Percentiles rank a stretch among this genome's conserved stretches.
Conservation (phyloP, 1,140 invertebrate species). For the Calephelis virginiensis region DNA sequence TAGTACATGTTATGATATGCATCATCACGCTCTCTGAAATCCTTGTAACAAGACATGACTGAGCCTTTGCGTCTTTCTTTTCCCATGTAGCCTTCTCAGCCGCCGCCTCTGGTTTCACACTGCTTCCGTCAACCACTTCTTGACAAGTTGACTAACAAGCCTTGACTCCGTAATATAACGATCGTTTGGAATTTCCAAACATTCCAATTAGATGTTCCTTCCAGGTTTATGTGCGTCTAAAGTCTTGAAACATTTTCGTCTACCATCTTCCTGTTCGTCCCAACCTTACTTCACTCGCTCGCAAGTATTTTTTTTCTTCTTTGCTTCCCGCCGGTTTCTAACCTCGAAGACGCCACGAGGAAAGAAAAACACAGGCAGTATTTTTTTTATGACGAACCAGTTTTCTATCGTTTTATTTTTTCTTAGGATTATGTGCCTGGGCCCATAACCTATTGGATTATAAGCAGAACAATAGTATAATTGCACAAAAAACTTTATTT, state of each 20-base stretch:
- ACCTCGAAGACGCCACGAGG: background rate
- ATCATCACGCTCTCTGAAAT: no score
- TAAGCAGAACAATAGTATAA: no score
- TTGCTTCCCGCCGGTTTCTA: background rate
- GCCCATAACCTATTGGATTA: conserved; percentile 27
- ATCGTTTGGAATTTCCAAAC: conserved; percentile 31
- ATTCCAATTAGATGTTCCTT: conserved; percentile 28
- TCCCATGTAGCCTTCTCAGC: conserved; percentile 25
- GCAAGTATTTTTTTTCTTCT: conserved; percentile 9
- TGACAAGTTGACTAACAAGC: no score
- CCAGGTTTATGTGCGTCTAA: conserved; percentile 23
- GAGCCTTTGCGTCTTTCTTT: no score
- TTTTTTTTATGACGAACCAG: conserved; percentile 2
- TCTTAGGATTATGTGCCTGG: conserved; percentile 26
- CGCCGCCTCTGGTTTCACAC: conserved; percentile 24
- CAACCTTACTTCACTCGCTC: conserved; percentile 20
- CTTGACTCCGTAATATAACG: conserved; percentile 27
- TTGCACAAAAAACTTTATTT: no score
- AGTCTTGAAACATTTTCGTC: conserved; percentile 16
- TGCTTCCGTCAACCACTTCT: conserved; percentile 20
- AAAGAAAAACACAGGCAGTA: background rate
- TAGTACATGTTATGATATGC: no score
- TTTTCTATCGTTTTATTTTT: conserved; percentile 17
- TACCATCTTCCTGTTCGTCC: conserved; percentile 19
- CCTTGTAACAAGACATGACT: no score